Base-by-base conservation (phyloP, 2,797 vertebrate genomes). In the Decapterus maruadsi region DNA sequence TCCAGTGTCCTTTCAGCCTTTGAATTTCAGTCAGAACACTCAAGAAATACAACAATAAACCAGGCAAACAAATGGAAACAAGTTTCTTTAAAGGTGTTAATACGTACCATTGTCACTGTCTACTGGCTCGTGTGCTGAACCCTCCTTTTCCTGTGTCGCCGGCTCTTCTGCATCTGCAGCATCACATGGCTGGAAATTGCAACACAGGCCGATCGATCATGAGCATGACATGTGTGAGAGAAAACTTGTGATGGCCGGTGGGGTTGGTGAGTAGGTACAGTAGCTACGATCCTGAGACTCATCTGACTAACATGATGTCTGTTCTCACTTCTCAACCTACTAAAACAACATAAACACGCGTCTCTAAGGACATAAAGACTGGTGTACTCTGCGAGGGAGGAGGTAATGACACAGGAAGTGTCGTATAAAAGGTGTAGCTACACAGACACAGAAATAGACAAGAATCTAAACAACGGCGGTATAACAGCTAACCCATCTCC, bases 121-220 rank as follows among this genome's bases (percentile, higher is more conserved):
- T 73, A 53, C 31, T 62, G 67, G 70, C 70, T 68, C 64, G 1
- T 55, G 74, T 34, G 78, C 16, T 43, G 80, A 67, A 19, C 84
- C 83, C 79, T 91, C 83, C 76, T 90, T 78, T 87, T 91, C 90
- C 87, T 86, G 84, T 79, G 48, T 89, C 26, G 58, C 42, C 1
- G 63, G 59, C 14, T 90, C 72, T 79, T 84, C 78, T 51, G 65
- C 82, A 72, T 87, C 83, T 59, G 74, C 83, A 55, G 76, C 66
- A 81, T 93, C 93, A 92, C 88, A 87, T 92, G 90, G 76, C 94
- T 95, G 78, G 63, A 89, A 80, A 83, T 94, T 91, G 87, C 91
- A 93, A 93, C 85, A 92, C 61, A 84, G 77, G 62, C 10, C 63
- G 61, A 70, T 31, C 11, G 65, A 87, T 77, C 55, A 59, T 83